Percentiles rank a stretch among this genome's conserved stretches.
Conservation (phyloP, 2,888 invertebrate species). For the Quadroppia sp. region DNA sequence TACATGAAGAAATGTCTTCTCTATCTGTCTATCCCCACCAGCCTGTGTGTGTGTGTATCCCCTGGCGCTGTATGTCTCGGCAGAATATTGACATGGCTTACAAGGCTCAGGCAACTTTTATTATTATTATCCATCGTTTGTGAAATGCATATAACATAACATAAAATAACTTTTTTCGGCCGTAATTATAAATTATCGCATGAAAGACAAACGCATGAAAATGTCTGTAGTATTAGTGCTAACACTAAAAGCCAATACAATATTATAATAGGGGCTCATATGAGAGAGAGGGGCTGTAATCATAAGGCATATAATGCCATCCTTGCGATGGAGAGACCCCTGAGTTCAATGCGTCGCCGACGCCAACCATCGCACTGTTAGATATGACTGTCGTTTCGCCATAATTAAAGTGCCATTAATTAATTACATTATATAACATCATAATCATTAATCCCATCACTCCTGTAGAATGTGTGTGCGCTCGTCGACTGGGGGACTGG, state of each 20-base stretch:
- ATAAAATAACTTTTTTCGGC: slow-evolving; percentile 19
- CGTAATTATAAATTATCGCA: slow-evolving; percentile 36
- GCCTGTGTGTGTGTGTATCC: slow-evolving; percentile 14
- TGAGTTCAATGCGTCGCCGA: slow-evolving; percentile 34
- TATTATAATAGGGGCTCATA: no score
- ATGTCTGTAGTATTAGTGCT: slow-evolving; percentile 6
- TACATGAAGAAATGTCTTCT: slow-evolving; percentile 30
- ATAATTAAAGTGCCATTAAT: slow-evolving; percentile 36
- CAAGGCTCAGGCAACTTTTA: not conserved
- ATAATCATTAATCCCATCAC: slow-evolving; percentile 33
- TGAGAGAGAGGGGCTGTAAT: slow-evolving; percentile 5
- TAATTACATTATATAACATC: slow-evolving; percentile 35
- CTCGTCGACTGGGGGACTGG: no score
- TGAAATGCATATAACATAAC: slow-evolving; percentile 16
- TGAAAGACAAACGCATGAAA: slow-evolving; percentile 20
- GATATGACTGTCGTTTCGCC: slow-evolving; percentile 29
- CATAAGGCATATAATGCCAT: slow-evolving; percentile 12
- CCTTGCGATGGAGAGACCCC: not conserved
- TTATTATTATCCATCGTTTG: slow-evolving; percentile 34
- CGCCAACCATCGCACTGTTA: slow-evolving; percentile 18
- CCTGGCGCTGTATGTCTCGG: slow-evolving; percentile 33
- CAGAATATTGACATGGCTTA: slow-evolving; percentile 34
- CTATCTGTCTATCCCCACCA: not conserved
- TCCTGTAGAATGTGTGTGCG: no score
- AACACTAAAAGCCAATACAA: no score